Base-by-base conservation (phyloP, 30 jellyfish, hydroid and myxozoan species). In the Sanderia malayensis region DNA sequence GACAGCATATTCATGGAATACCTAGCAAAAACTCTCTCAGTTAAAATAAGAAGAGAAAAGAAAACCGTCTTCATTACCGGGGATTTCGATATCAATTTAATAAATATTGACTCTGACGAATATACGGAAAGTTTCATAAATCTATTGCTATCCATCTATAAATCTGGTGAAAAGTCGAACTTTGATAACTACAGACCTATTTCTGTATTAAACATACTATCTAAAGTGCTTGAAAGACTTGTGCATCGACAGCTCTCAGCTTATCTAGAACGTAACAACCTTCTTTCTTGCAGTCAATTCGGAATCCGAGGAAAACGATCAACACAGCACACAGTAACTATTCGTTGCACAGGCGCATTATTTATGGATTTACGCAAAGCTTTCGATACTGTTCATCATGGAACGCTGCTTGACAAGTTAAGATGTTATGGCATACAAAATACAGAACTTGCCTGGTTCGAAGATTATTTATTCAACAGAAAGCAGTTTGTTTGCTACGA, bases 261-360 rank as follows among this genome's bases (percentile, higher is more conserved):
- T 11, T 73, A 61, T 46, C 77, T 31, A 37, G 80, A 75, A 60
- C 60, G 58, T 41, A 75, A 59, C 87, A 75, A 75, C 31, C 70
- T 75, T 57, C 87, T 75, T 28, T 32, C 79, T 75, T 70, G 44
- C 58, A 80, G 71, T 46, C 87, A 75, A 46, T 61, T 31, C 61
- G 87, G 69, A 70, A 59, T 58, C 61, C 52, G 78, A 60, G 32
- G 70, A 75, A 37, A 58, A 80, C 60, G 70, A 61, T 61, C 87
- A 75, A 75, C 47, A 57, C 87, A 59, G 27, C 60, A 75, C 65
- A 80, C 79, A 32, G 87, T 61, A 34, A 75, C 58, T 58, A 80
- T 58, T 57, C 87, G 70, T 70, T 75, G 87, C 79, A 61, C 87
- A 60, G 87, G 87, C 60, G 7, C 74, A 31, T 73, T 73, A 65